Evolutionary conservation across 1,140 invertebrate species (phyloP).

Genomic region (Drosophila lacertosa): DNA sequence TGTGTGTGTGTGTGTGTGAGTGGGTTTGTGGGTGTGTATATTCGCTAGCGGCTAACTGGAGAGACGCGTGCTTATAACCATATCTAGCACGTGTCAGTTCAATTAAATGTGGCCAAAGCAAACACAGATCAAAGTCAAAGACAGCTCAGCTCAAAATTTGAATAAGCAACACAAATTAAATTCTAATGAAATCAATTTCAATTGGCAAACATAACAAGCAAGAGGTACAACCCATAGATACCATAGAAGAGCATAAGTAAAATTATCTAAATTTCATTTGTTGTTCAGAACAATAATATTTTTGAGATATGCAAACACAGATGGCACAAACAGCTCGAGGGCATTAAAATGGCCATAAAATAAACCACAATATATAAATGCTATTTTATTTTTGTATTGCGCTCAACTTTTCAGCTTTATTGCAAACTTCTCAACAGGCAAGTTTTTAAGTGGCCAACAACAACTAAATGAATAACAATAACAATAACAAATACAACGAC

Average conservation of each 20-base stretch:
- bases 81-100: slow-evolving; percentile 23
- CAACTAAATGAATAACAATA: slow-evolving; percentile 22
- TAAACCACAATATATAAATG: slow-evolving; percentile 40
- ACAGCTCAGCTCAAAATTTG: slow-evolving; percentile 15
- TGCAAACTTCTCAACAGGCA: slow-evolving; percentile 38
- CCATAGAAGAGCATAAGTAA: not conserved
- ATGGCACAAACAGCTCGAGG: not conserved
- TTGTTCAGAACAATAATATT: not conserved
- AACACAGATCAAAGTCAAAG: slow-evolving; percentile 40
- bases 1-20: slow-evolving; percentile 1
- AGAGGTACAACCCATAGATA: not conserved
- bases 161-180: slow-evolving; percentile 23
- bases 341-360: slow-evolving; percentile 23
- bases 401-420: slow-evolving; percentile 64
- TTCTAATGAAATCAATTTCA: slow-evolving; percentile 11
- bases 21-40: slow-evolving; percentile 3
- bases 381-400: slow-evolving; percentile 35
- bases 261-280: not conserved
- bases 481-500: slow-evolving; percentile 31
- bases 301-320: not conserved
- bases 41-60: slow-evolving; percentile 25
- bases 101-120: slow-evolving; percentile 16
- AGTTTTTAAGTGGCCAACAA: slow-evolving; percentile 66
- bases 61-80: slow-evolving; percentile 16
- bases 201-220: not conserved